Percentiles rank a stretch among this genome's conserved stretches.
phyloP scores from a whole-genome alignment of 2,888 invertebrate genomes.

The Lepidonotus clava region DNA sequence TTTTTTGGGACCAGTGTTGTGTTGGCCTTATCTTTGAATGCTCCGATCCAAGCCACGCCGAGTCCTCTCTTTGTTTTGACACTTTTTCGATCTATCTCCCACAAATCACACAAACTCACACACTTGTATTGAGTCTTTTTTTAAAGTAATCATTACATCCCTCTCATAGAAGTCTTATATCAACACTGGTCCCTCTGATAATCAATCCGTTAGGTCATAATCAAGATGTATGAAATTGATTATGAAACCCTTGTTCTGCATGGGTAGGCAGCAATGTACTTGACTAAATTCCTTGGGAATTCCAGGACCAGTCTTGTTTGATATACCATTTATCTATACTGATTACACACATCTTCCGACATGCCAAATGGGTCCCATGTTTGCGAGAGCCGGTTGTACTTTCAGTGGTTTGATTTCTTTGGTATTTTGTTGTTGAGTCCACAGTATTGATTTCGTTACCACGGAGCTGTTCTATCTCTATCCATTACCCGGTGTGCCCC shows the following conservation, averaged over 20 bases:
- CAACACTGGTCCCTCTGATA: constrained; percentile 27
- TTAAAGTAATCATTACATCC: neutral
- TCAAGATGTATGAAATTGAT: neutral
- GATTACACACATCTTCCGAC: neutral
- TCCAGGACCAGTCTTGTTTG: neutral
- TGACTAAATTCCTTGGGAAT: neutral
- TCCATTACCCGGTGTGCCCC: neutral
- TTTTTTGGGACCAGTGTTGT: constrained; percentile 39
- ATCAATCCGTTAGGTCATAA: neutral
- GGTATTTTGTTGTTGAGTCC: neutral
- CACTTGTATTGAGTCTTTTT: neutral
- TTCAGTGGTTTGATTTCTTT: constrained; percentile 10
- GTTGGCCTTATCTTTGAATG: neutral
- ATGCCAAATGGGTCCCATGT: constrained; percentile 44
- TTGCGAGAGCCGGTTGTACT: constrained; percentile 12
- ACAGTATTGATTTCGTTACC: neutral
- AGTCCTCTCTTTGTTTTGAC: neutral
- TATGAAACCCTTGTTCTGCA: constrained; percentile 17
- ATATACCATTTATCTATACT: neutral
- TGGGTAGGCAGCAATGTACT: constrained; percentile 6
- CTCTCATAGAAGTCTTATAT: neutral
- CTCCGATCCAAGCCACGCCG: neutral
- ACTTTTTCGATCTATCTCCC: neutral
- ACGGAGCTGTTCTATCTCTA: neutral
- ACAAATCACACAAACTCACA: neutral